Evolutionary conservation across 53 echinoderm and acorn worm genomes (phyloP), one percentile per base, ranked within the genome.

Genomic region (Arbacia lixula): DNA sequence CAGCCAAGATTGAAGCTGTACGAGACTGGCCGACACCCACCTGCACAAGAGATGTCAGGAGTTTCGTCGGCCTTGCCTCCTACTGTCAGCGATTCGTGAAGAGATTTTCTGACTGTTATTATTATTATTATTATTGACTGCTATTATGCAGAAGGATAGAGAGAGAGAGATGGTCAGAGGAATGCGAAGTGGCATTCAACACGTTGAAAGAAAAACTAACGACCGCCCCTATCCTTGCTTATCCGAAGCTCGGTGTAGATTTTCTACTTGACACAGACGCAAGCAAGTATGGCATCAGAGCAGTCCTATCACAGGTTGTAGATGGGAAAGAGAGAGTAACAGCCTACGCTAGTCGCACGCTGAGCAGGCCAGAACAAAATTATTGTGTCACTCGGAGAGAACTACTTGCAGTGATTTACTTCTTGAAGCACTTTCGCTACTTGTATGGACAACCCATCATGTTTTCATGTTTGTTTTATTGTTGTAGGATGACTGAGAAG

Each of bases 221-320:
- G 20, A 51, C 85, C 6, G 65, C 83, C 4, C 65, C 67, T 22
- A 49, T 84, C 20, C 56, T 84, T 3, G 50, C 84, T 24, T 84
- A 53, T 37, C 71, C 88, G 14, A 52, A 83, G 20, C 56, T 54
- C 6, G 28, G 26, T 24, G 35, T 29, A 1, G 38, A 19, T 6
- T 81, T 88, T 27, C 69, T 88, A 26, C 36, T 82, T 5, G 87
- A 87, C 41, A 80, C 81, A 14, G 87, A 87, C 69, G 87, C 80
- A 4, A 57, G 83, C 33, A 65, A 87, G 36, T 53, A 43, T 12
- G 83, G 20, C 26, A 38, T 88, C 3, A 71, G 83, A 12, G 83
- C 78, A 10, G 88, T 82, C 8, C 20, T 87, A 30, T 87, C 80
- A 3, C 87, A 87, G 78, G 50, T 68, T 1, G 53, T 80, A 68